Percentiles rank a stretch among this genome's conserved stretches.
These are phyloP conservation scores for Sisor rabdophorus DNA, from an alignment of 2,113 vertebrate species.

Conservation along the genomic window DNA sequence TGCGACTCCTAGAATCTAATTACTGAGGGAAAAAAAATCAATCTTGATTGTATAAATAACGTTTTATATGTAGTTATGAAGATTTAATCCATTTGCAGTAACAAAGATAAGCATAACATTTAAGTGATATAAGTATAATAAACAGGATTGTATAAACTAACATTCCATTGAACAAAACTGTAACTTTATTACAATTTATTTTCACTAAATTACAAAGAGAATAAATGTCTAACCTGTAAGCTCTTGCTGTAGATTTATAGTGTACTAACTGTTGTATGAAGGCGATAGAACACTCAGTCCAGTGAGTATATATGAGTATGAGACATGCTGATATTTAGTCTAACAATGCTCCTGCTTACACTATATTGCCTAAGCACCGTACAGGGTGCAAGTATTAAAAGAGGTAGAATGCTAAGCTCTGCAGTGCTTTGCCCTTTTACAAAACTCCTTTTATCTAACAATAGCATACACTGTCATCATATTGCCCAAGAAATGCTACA, in stretches of 20 bases:
- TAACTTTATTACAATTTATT: neutral
- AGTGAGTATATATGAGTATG: neutral
- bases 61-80: too few species aligned
- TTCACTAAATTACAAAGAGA: neutral
- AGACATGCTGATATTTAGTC: too few species aligned
- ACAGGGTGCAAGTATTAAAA: constrained; percentile 2
- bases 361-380: neutral
- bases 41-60: too few species aligned
- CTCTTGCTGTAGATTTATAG: neutral
- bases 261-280: neutral
- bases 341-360: neutral
- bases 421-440: constrained; percentile 8
- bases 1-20: too few species aligned
- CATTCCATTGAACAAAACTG: too few species aligned
- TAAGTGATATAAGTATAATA: neutral
- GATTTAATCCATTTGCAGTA: neutral
- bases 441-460: constrained; percentile 1
- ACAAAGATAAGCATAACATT: neutral
- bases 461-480: constrained; percentile 21
- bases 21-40: too few species aligned
- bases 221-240: neutral
- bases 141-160: neutral
- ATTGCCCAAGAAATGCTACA: constrained; percentile 41
- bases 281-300: neutral
- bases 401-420: constrained; percentile 21